These are phyloP conservation scores for Leiothrix lutea DNA, from an alignment of 2,113 vertebrate genomes.

Conservation along the genomic window DNA sequence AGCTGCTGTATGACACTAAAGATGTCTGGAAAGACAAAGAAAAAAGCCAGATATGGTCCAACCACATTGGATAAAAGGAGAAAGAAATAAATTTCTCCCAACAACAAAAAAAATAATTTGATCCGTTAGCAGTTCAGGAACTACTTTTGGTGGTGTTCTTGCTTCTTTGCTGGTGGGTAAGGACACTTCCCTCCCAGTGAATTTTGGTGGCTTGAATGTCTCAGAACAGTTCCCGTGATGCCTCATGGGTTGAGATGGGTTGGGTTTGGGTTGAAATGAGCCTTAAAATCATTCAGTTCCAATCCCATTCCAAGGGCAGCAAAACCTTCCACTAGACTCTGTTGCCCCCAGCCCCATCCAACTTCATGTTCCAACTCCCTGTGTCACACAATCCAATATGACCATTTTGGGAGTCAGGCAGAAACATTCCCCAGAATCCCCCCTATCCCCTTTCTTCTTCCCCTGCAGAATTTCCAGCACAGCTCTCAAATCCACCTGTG, in stretches of 20 bases:
- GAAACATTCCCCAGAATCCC: too few relatives aligned
- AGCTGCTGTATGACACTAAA: neutral
- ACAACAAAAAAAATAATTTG: fast-evolving
- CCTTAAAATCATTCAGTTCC: neutral
- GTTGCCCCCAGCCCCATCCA: neutral
- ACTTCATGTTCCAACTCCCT: fast-evolving
- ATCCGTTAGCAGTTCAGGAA: neutral
- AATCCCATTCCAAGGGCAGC: neutral
- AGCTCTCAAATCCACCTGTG: neutral
- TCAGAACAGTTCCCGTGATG: neutral
- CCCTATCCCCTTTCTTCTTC: fast-evolving
- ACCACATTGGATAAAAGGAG: neutral
- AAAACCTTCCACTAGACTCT: neutral
- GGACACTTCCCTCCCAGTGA: neutral
- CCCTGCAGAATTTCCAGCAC: neutral
- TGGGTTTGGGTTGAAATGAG: neutral
- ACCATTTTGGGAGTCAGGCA: neutral
- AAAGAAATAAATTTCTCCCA: neutral
- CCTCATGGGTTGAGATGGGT: neutral
- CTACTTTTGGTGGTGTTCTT: neutral
- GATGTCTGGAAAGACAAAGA: neutral
- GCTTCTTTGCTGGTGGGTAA: neutral
- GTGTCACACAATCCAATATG: fast-evolving
- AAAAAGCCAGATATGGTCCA: fast-evolving
- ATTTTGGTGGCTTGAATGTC: too few relatives aligned